phyloP scores from a whole-genome alignment of 2,113 vertebrate species.

The Sinocyclocheilus anophthalmus region DNA sequence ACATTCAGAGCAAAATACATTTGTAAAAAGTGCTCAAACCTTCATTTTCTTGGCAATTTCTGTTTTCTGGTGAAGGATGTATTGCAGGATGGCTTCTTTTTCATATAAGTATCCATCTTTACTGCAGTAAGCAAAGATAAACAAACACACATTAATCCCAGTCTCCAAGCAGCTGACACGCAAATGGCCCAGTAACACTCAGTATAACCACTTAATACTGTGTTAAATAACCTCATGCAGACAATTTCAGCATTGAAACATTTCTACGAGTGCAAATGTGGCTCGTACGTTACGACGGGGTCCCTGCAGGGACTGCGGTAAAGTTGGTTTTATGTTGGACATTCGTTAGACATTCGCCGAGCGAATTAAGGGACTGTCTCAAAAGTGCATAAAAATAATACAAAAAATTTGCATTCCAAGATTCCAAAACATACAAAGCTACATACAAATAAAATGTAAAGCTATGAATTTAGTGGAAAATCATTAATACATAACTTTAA shows the following conservation, averaged over 20 bases:
- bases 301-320: constrained; percentile 86
- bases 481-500: too few relatives aligned
- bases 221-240: background rate
- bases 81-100: constrained; percentile 89
- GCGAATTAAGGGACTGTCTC: too few relatives aligned
- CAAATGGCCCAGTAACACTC: background rate
- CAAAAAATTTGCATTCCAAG: too few relatives aligned
- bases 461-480: too few relatives aligned
- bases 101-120: constrained; percentile 87
- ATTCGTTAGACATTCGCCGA: too few relatives aligned
- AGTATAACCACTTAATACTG: background rate
- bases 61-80: constrained; percentile 88
- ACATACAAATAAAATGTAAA: too few relatives aligned
- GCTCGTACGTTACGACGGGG: constrained; percentile 85
- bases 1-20: background rate
- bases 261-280: background rate
- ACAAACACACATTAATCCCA: background rate
- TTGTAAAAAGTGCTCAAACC: constrained; percentile 64
- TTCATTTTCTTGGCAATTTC: constrained; percentile 88
- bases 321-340: too few relatives aligned
- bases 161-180: background rate
- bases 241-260: background rate
- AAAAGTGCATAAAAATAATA: too few relatives aligned
- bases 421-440: too few relatives aligned
- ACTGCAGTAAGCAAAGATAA: constrained; percentile 24